Evolutionary conservation across 2,113 vertebrate species (phyloP).

Genomic region (Nipponia nippon): DNA sequence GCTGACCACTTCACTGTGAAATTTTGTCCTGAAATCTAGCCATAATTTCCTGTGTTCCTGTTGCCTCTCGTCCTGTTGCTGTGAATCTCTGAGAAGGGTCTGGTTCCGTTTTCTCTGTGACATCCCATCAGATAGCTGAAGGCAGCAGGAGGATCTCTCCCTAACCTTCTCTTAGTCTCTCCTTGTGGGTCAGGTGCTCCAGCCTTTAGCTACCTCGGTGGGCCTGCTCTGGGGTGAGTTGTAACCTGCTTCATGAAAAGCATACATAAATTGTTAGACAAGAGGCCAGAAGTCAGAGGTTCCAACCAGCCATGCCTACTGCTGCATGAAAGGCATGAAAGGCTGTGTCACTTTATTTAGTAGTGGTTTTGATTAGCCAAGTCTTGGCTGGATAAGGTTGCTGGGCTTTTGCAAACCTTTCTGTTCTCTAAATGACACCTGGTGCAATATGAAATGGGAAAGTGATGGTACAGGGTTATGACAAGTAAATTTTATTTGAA

Average conservation of each 20-base stretch:
- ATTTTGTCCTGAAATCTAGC: not conserved
- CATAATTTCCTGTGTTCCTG: not conserved
- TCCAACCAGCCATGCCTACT: not conserved
- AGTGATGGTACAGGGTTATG: fast-evolving
- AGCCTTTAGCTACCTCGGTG: not conserved
- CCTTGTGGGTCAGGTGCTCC: not conserved
- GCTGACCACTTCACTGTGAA: not conserved
- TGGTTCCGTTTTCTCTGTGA: not conserved
- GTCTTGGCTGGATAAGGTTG: not conserved
- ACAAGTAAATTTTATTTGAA: not conserved
- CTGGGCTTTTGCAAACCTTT: not conserved
- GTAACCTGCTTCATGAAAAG: not conserved
- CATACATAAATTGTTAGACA: not conserved
- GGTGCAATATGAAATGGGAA: not conserved
- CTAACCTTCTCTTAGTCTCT: not conserved
- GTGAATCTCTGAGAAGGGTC: not conserved
- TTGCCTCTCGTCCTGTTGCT: not conserved
- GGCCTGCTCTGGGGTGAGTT: not conserved
- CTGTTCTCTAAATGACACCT: not conserved
- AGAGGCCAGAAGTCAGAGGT: not conserved
- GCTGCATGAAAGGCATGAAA: not conserved
- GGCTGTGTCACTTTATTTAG: not conserved
- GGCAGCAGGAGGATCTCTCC: not conserved
- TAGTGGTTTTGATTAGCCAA: not conserved
- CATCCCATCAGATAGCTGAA: not conserved